These are phyloP conservation scores for Hippasteria phrygiana DNA, from an alignment of 53 echinoderm and acorn worm genomes.

Conservation along the genomic window DNA sequence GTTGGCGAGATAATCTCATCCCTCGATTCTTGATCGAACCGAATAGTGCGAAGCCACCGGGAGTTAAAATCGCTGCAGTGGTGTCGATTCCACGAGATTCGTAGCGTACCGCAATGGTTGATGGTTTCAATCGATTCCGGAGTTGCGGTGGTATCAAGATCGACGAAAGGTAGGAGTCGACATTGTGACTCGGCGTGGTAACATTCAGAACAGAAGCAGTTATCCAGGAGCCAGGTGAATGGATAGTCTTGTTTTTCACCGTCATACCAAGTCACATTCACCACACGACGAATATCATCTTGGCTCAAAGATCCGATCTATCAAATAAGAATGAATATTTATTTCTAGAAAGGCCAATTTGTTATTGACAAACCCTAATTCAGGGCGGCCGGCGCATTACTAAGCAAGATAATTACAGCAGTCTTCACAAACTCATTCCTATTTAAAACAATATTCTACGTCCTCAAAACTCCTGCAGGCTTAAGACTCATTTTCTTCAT, in stretches of 20 bases:
- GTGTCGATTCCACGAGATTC: slow-evolving; percentile 32
- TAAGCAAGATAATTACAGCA: too few species aligned
- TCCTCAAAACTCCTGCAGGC: too few species aligned
- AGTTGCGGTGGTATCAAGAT: slow-evolving; percentile 52
- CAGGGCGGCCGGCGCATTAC: too few species aligned
- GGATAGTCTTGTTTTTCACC: slow-evolving; percentile 70
- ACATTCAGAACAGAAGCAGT: slow-evolving; percentile 75
- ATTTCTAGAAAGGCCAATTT: too few species aligned
- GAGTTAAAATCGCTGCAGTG: slow-evolving; percentile 38
- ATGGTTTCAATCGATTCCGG: slow-evolving; percentile 46
- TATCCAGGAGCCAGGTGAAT: slow-evolving; percentile 84
- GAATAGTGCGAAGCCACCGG: slow-evolving; percentile 12
- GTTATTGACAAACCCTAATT: too few species aligned
- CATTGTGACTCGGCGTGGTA: slow-evolving; percentile 68
- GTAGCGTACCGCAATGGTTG: slow-evolving; percentile 25
- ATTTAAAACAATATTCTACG: too few species aligned
- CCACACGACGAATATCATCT: slow-evolving; percentile 12
- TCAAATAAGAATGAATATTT: not conserved
- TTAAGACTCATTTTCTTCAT: too few species aligned
- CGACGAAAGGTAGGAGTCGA: slow-evolving; percentile 56
- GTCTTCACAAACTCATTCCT: too few species aligned
- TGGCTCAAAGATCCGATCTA: slow-evolving; percentile 14
- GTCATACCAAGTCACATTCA: slow-evolving; percentile 37
- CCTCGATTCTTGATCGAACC: not conserved
- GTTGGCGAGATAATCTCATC: slow-evolving; percentile 53